phyloP scores from a whole-genome alignment of 2,797 vertebrate species.

The Smutsia gigantea region DNA sequence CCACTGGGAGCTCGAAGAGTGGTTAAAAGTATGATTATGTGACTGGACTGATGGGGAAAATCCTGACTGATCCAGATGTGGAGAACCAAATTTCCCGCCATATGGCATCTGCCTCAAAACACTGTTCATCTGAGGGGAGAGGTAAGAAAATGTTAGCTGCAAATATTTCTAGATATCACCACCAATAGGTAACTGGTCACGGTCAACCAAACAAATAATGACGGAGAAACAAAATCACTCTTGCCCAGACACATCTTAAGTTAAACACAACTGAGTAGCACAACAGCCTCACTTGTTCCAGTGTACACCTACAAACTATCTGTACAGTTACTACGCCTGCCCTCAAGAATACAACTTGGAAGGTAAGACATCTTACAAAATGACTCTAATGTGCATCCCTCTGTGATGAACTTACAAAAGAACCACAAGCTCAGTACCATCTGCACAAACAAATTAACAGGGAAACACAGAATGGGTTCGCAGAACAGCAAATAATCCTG shows the following conservation, averaged over 20 bases:
- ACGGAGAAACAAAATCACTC: conserved; percentile 38
- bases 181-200: not conserved
- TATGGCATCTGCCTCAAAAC: conserved; percentile 85
- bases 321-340: not conserved
- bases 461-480: not conserved
- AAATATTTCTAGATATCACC: conserved; percentile 55
- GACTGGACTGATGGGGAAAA: conserved; percentile 69
- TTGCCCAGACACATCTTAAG: not conserved
- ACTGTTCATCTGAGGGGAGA: conserved; percentile 89
- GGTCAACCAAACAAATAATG: not conserved
- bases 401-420: not conserved
- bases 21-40: conserved; percentile 63
- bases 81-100: conserved; percentile 72
- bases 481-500: not conserved
- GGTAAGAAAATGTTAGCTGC: conserved; percentile 30
- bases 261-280: conserved; percentile 17
- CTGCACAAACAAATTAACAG: not conserved
- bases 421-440: not conserved
- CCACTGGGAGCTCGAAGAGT: conserved; percentile 57
- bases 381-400: not conserved
- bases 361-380: conserved; percentile 1
- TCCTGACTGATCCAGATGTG: conserved; percentile 69
- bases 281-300: not conserved
- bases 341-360: not conserved
- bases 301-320: not conserved